Conservation (phyloP, 2,113 vertebrate species). For the Nothoprocta perdicaria region DNA sequence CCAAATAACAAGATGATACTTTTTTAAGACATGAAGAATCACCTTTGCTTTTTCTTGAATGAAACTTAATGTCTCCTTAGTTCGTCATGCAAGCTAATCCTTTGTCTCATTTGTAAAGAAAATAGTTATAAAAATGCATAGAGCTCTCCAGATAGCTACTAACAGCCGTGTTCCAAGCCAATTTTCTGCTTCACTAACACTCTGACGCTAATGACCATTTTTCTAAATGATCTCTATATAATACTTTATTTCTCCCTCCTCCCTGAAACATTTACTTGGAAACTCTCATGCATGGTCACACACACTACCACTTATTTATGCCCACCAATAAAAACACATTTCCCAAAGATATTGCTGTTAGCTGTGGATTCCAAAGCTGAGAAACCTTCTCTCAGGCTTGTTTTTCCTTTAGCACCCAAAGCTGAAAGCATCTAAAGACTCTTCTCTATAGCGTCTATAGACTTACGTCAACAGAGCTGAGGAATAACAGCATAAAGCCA, state of each 20-base stretch:
- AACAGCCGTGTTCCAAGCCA: constrained; percentile 35
- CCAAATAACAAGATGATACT: background rate
- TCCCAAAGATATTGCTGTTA: background rate
- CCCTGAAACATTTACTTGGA: background rate
- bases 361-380: background rate
- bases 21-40: background rate
- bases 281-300: background rate
- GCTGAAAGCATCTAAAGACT: background rate
- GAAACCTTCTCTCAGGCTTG: background rate
- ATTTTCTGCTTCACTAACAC: constrained; percentile 53
- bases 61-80: background rate
- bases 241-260: background rate
- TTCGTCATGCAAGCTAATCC: constrained; percentile 25
- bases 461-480: background rate
- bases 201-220: constrained; percentile 44
- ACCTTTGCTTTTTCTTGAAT: background rate
- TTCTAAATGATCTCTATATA: constrained; percentile 3
- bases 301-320: background rate
- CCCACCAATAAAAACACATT: background rate
- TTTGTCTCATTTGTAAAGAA: constrained; percentile 18
- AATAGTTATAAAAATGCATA: constrained; percentile 34
- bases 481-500: fast-evolving
- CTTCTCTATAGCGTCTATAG: too few species aligned
- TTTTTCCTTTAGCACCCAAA: background rate
- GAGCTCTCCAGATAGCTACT: constrained; percentile 44